Base-by-base conservation (phyloP, 2,113 vertebrate genomes). In the Psittacula cyanocephala region DNA sequence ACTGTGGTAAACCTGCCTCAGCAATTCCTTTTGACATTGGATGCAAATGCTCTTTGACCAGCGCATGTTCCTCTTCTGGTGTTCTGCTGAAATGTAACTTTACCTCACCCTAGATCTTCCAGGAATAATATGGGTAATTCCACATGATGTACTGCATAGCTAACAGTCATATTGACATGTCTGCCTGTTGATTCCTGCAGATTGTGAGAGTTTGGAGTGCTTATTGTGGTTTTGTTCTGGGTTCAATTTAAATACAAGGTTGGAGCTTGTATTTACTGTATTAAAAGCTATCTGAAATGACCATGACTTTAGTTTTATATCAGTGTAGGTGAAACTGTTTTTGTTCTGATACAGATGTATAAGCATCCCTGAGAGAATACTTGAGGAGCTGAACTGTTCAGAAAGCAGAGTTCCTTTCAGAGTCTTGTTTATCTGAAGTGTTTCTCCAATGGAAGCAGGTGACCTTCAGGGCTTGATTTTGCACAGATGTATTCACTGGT, bases 1-100 rank as follows among this genome's bases (percentile, higher is more conserved):
- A 59, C 29, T 7, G 3, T 19, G 24, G 35, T 72, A 76, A 88
- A 80, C 9, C 37, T 67, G 27, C 55, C 29, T 33, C 27, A 47
- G 57, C 29, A 33, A 15, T 68, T 81, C 49, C 13, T 22, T 41
- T 35, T 63, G 22, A 17, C 57, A 46, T 31, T 31, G 25, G 44
- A 53, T 76, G 41, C 27, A 72, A 49, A 41, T 79, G 69, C 49
- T 46, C 24, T 68, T 17, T 35, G 52, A 92, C 63, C 1, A 3
- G 23, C 0, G 7, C 9, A 12, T 0, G 0, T 35, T 33, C 20
- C 52, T 85, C 7, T 68, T 70, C 65, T 74, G 80, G 4, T 75
- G 47, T 47, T 78, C n/a, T 87, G 7, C 39, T 64, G 47, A 55
- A 68, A 43, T 31, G 12, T 28, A 37, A 28, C 20, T 79, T 79